Evolutionary conservation across 2,113 vertebrate species (phyloP), one percentile per base, ranked within the genome.

Genomic region (Petroica traversi): DNA sequence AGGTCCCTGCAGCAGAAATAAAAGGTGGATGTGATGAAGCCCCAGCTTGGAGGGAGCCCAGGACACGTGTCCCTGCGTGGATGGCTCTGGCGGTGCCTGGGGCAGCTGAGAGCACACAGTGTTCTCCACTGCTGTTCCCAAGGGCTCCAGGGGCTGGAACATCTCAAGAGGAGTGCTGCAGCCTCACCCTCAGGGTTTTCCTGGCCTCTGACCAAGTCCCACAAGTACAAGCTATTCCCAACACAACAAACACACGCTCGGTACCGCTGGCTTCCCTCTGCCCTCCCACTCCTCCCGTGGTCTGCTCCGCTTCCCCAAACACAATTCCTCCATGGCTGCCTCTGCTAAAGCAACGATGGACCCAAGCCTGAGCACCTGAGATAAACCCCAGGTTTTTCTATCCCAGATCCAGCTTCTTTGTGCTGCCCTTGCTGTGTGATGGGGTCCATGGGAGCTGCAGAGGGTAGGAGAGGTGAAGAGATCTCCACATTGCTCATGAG

Each of bases 211-310:
- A 72, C 28, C 52, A 62, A 31, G 55, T 54, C 82, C 74, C 79
- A 46, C 75, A 77, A 76, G 79, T 2, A 89, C 75, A 73, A 84
- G 83, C 63, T 83, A 52, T 59, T 88, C 85, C 83, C 55, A 93
- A 33, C 1, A 2, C 51, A 77, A 45, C 5, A 33, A 76, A 85
- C 6, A 45, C 9, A 4, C 0, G 6, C 68, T 76, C 0, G 0
- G 78, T 5, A 40, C 28, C 18, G 11, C 66, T 33, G 55, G 46
- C 66, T 67, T 43, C 54, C 54, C 78, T 67, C 62, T 51, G 75
- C 67, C 64, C 36, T 69, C 51, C 68, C 26, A 3, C 15, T 67
- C 52, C 40, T 52, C 71, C 62, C 3, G 0, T 2, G 52, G 5
- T 48, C 73, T 43, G 52, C 33, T 38, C 61, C 61, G 31, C 69